These are phyloP conservation scores for Nesoenas mayeri DNA, from an alignment of 2,113 vertebrate genomes.

Conservation along the genomic window DNA sequence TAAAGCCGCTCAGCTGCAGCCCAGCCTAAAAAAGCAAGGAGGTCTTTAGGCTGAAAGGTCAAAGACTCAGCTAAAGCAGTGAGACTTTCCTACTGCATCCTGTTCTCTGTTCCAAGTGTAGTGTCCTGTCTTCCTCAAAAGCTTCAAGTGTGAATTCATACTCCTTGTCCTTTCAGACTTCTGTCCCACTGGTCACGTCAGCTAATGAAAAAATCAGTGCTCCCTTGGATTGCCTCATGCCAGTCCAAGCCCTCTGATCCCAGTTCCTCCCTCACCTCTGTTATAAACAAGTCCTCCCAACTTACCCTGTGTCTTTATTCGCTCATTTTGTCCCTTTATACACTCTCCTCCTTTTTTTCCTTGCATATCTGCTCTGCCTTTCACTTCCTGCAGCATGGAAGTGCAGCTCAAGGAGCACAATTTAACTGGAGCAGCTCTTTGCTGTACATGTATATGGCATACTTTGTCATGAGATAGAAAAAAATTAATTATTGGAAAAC, in stretches of 20 bases:
- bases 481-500: neutral
- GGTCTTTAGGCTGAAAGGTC: neutral
- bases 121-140: neutral
- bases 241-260: neutral
- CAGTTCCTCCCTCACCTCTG: neutral
- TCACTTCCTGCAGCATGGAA: neutral
- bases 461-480: neutral
- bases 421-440: neutral
- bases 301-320: neutral
- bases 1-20: neutral
- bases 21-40: neutral
- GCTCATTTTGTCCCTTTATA: neutral
- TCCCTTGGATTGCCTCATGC: neutral
- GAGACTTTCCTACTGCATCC: neutral
- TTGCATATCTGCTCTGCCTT: neutral
- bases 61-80: neutral
- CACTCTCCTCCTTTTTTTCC: neutral
- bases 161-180: neutral
- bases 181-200: neutral
- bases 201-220: neutral
- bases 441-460: neutral
- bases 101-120: neutral
- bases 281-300: neutral
- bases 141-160: neutral
- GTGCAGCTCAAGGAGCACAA: neutral